Base-by-base conservation (phyloP, 2,113 vertebrate genomes). In the crab-eating macaque (Macaca fascicularis) region DNA sequence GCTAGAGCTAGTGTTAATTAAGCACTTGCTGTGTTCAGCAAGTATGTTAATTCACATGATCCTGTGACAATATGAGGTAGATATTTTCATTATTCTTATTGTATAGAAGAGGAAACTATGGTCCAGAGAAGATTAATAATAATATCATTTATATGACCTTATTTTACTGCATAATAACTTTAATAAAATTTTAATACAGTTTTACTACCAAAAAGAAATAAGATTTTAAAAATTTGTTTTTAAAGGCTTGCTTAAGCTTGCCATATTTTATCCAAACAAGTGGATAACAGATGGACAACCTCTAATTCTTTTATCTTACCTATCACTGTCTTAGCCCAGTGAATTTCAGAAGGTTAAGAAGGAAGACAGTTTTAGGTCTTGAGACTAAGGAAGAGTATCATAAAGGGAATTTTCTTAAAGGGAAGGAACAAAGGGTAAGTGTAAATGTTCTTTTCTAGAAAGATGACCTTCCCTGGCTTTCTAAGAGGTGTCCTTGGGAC, bases 311-410 rank as follows among this genome's bases (percentile, higher is more conserved):
- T 83, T 92, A 16, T 83, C 75, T 86, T 67, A 50, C 50, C 23
- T 92, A 7, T 76, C 14, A 94, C 25, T 94, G 2, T 52, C 17
- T 95, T 4, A 92, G 43, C 12, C 50, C 43, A 90, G 32, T 32
- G 35, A 50, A 38, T 90, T 90, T 96, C 75, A 94, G 30, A 95
- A 82, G n/a, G 27, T 80, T 90, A 80, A 82, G 57, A 81, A 95
- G 14, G 52, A 52, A 94, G 76, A 75, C 6, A 55, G 48, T 9
- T 84, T 82, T 75, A 88, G 76, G 19, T 75, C 32, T 70, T 89
- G 45, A 89, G 74, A 85, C 74, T 93, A 74, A 55, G 48, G 12
- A 52, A 23, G 20, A 35, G 7, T 57, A 55, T 45, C 52, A 76
- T 57, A 85, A 89, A 89, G 45, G 16, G 16, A 85, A 61, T 64